phyloP scores from a whole-genome alignment of 2,113 vertebrate genomes.

The Rhagologus leucostigma region DNA sequence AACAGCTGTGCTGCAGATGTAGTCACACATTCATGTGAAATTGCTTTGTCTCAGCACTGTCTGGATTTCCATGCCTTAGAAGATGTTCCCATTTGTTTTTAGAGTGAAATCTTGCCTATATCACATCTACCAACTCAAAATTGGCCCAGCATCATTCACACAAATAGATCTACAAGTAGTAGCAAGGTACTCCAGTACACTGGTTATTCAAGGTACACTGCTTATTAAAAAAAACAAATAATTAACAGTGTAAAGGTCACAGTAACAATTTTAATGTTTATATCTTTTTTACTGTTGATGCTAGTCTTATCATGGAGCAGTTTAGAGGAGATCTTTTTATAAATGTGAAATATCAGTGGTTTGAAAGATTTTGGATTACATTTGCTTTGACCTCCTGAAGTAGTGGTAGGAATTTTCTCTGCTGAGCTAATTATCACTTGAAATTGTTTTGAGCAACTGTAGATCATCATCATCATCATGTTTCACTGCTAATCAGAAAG shows the following conservation, averaged over 20 bases:
- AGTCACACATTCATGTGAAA: not conserved
- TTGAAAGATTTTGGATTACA: not conserved
- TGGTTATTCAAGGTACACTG: not conserved
- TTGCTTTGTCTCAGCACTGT: not conserved
- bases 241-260: not conserved
- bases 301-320: not conserved
- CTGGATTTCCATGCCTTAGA: not conserved
- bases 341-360: not conserved
- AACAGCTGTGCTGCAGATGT: not conserved
- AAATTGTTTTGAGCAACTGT: slow-evolving; percentile 2
- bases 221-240: not conserved
- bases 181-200: not conserved
- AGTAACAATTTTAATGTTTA: not conserved
- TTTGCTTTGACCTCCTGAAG: not conserved
- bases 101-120: not conserved
- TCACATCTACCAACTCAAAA: not conserved
- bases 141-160: not conserved
- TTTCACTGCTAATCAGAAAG: slow-evolving; percentile 19
- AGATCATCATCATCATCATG: not conserved
- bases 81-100: not conserved
- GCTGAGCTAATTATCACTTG: not conserved
- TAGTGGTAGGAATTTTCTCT: not conserved
- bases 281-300: not conserved
- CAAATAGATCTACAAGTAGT: not conserved
- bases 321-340: not conserved